Evolutionary conservation across 64 coral and sea anemone species (phyloP), one percentile per base, ranked within the genome.

Genomic region (Exaiptasia diaphana): DNA sequence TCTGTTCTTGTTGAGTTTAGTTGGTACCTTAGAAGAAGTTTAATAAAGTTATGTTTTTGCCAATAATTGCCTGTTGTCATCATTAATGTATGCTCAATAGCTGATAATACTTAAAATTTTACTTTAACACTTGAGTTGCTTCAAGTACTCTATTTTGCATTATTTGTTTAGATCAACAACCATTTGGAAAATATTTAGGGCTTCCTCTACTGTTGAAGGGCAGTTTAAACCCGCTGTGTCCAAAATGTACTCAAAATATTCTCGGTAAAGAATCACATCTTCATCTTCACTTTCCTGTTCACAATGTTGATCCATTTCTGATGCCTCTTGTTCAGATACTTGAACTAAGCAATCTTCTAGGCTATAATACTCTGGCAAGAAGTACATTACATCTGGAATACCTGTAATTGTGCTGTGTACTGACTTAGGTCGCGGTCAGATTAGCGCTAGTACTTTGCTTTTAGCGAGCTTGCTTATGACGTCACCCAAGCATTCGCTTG

Each of bases 21-120:
- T n/a, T n/a, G n/a, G n/a, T n/a, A n/a, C n/a, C n/a, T n/a, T n/a
- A n/a, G n/a, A n/a, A n/a, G n/a, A n/a, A 77, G 46, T 77, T 32
- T 34, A 22, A 54, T 35, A 77, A 55, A 13, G 74, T 54, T 58
- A 12, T 58, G n/a, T 52, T 52, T 58, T 77, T 77, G 74, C 74
- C 74, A 35, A 30, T 39, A n/a, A n/a, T n/a, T n/a, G n/a, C n/a
- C n/a, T n/a, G n/a, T n/a, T n/a, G n/a, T n/a, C n/a, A n/a, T n/a
- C n/a, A n/a, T n/a, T n/a, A n/a, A n/a, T n/a, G n/a, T n/a, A n/a
- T n/a, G n/a, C n/a, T n/a, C n/a, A n/a, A n/a, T n/a, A n/a, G n/a
- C n/a, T n/a, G n/a, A n/a, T n/a, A n/a, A n/a, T n/a, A n/a, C n/a
- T n/a, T n/a, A n/a, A n/a, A n/a, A n/a, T n/a, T n/a, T n/a, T n/a